phyloP scores from a whole-genome alignment of 2,888 invertebrate species.

The Plebejus anna region DNA sequence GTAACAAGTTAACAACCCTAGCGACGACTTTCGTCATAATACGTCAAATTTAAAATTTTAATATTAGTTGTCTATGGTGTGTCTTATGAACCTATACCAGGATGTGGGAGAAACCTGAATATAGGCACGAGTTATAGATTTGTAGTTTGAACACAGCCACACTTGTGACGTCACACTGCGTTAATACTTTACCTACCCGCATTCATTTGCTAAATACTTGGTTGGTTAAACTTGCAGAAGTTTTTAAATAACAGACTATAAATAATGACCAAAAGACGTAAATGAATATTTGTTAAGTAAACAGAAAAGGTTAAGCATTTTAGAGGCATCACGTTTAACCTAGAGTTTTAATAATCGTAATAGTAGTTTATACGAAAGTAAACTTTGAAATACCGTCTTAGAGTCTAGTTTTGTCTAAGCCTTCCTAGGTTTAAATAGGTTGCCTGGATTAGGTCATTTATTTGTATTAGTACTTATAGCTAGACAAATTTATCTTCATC shows the following conservation, averaged over 20 bases:
- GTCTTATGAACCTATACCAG: constrained; percentile 79
- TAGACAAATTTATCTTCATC: background rate
- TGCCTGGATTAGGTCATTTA: constrained; percentile 14
- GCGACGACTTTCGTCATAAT: too few relatives aligned
- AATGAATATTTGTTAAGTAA: background rate
- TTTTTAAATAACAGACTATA: background rate
- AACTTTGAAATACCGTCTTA: background rate
- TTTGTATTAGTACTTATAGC: background rate
- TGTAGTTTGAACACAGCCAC: background rate
- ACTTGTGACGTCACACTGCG: background rate
- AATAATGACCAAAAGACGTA: background rate
- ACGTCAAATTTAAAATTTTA: too few relatives aligned
- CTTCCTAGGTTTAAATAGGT: background rate
- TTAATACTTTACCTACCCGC: constrained; percentile 66
- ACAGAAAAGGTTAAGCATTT: background rate
- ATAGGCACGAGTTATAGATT: background rate
- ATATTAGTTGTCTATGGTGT: too few relatives aligned
- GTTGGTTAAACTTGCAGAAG: too few relatives aligned
- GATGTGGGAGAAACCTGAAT: constrained; percentile 85
- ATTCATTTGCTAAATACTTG: background rate
- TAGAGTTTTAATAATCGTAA: background rate
- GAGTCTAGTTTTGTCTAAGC: background rate
- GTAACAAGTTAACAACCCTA: too few relatives aligned
- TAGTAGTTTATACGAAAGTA: background rate
- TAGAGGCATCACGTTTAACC: background rate